A percentile compares a stretch with the other conserved stretches of the same genome.
phyloP scores from a whole-genome alignment of 2,888 invertebrate species.

The Xylota sylvarum region DNA sequence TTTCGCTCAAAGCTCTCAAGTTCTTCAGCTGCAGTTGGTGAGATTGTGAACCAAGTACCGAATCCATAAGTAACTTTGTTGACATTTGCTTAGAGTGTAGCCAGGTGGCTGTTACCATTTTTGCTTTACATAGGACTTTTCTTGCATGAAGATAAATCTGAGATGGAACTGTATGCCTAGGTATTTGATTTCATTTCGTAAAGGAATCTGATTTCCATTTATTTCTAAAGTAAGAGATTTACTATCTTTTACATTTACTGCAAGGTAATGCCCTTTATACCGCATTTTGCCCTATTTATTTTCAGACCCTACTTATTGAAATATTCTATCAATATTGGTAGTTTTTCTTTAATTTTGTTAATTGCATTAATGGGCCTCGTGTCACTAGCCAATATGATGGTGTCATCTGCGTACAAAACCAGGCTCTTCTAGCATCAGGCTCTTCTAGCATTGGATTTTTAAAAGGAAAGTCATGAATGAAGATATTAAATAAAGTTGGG shows the following conservation, averaged over 20 bases:
- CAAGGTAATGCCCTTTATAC: conserved; percentile 7
- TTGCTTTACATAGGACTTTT: background rate
- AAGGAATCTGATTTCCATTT: background rate
- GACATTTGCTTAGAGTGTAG: background rate
- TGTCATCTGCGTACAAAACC: background rate
- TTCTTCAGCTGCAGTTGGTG: background rate
- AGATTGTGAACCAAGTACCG: background rate
- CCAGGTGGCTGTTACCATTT: background rate
- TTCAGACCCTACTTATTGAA: conserved; percentile 1
- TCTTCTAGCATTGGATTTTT: background rate
- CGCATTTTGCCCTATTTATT: background rate
- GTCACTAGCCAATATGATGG: conserved; percentile 9
- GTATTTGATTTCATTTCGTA: conserved; percentile 11
- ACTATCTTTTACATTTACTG: conserved; percentile 21
- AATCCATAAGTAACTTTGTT: background rate
- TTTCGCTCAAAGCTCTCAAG: background rate
- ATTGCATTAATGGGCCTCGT: background rate
- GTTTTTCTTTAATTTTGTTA: background rate
- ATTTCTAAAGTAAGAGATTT: conserved; percentile 9
- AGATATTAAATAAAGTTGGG: conserved; percentile 9
- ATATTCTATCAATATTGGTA: background rate
- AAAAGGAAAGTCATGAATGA: conserved; percentile 3
- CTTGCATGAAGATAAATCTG: conserved; percentile 12
- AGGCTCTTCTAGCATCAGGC: no score
- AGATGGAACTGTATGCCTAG: conserved; percentile 18